These are phyloP conservation scores for Ormia ochracea DNA, from an alignment of 2,888 invertebrate species.

Conservation along the genomic window DNA sequence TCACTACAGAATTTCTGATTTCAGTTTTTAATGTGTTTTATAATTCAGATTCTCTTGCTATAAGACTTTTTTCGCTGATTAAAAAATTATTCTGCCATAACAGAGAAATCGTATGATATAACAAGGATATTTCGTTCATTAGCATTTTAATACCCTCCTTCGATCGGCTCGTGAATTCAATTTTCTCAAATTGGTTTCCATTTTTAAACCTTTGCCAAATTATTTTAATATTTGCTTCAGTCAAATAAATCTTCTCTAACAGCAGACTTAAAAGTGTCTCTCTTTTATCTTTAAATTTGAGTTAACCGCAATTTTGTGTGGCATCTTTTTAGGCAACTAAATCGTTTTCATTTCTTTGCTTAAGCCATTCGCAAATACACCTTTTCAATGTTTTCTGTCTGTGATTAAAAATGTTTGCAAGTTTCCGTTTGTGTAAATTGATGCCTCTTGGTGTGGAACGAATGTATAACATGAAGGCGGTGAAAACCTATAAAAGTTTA, in stretches of 20 bases:
- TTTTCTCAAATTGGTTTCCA: neutral
- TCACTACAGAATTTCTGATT: no score
- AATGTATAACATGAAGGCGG: constrained; percentile 7
- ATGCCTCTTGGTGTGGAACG: constrained; percentile 30
- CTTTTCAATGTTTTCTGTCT: constrained; percentile 56
- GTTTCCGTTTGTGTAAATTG: constrained; percentile 43
- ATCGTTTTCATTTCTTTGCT: constrained; percentile 3
- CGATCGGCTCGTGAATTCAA: neutral
- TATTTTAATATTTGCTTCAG: neutral
- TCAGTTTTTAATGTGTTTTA: no score
- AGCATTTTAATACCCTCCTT: no score
- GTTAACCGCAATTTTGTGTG: constrained; percentile 24
- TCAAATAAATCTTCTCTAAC: constrained; percentile 1
- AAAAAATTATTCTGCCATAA: no score
- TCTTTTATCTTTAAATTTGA: constrained; percentile 1
- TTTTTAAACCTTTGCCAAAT: neutral
- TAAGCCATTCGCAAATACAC: constrained; percentile 34
- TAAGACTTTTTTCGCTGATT: no score
- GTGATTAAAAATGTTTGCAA: constrained; percentile 46
- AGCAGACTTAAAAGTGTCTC: neutral
- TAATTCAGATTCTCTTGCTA: no score
- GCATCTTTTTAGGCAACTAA: constrained; percentile 1
- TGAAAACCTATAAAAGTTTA: constrained; percentile 26
- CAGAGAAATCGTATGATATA: no score
- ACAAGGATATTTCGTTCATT: no score